These are phyloP conservation scores for Itoplectis maculator DNA, from an alignment of 2,888 invertebrate species.

Conservation along the genomic window DNA sequence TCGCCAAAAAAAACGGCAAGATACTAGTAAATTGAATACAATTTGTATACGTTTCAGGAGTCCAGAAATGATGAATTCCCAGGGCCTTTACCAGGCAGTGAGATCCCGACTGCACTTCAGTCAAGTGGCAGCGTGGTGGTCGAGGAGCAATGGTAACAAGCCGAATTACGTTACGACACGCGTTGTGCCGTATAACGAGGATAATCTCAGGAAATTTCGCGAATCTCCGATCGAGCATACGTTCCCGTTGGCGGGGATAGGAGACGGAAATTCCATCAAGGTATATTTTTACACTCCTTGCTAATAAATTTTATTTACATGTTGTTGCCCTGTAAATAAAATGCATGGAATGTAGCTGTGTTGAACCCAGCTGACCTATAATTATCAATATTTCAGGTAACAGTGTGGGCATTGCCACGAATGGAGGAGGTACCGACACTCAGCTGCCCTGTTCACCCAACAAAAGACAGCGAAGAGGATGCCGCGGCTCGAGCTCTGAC, in stretches of 20 bases:
- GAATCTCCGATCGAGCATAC: constrained; percentile 88
- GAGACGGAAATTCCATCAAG: constrained; percentile 87
- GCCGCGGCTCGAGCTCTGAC: constrained; percentile 79
- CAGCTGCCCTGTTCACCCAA: constrained; percentile 85
- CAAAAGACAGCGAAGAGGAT: constrained; percentile 76
- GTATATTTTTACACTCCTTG: constrained; percentile 82
- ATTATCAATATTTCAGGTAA: constrained; percentile 81
- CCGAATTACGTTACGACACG: constrained; percentile 84
- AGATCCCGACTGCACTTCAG: constrained; percentile 98
- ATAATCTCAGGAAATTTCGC: constrained; percentile 82
- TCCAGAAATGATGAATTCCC: constrained; percentile 84
- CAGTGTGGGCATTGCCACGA: constrained; percentile 88
- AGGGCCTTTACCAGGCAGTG: constrained; percentile 95
- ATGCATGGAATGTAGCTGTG: no score
- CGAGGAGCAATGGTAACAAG: constrained; percentile 83
- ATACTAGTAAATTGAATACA: constrained; percentile 10
- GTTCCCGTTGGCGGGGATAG: constrained; percentile 90
- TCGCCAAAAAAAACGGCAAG: background rate
- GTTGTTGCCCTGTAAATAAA: no score
- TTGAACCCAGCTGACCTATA: background rate
- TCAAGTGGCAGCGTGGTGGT: constrained; percentile 97
- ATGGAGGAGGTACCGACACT: constrained; percentile 90
- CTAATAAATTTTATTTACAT: background rate
- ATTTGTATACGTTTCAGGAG: constrained; percentile 73
- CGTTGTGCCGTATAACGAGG: constrained; percentile 79